Evolutionary conservation across 2,113 vertebrate genomes (phyloP).

Genomic region (Ia io): DNA sequence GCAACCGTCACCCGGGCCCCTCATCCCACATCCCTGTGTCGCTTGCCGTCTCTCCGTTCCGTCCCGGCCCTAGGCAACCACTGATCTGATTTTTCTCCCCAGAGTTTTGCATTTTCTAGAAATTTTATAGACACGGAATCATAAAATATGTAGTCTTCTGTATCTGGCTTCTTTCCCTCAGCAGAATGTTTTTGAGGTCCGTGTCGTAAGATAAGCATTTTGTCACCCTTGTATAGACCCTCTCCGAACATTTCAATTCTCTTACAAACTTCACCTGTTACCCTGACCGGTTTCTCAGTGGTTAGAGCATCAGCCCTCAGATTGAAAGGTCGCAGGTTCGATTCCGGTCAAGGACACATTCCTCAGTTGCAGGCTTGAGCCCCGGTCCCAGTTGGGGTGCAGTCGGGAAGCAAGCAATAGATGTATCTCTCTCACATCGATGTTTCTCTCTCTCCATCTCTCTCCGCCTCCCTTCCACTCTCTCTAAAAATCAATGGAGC

Average conservation of each 20-base stretch:
- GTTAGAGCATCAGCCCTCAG: too few relatives aligned
- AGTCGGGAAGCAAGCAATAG: too few relatives aligned
- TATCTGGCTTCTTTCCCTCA: neutral
- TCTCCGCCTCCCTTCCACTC: too few relatives aligned
- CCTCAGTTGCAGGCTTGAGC: too few relatives aligned
- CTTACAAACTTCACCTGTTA: neutral
- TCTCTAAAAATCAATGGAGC: too few relatives aligned
- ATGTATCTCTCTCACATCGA: too few relatives aligned
- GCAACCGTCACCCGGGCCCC: rapidly evolving
- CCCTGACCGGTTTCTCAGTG: too few relatives aligned
- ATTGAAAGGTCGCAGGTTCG: too few relatives aligned
- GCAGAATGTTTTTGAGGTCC: neutral
- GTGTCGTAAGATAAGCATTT: neutral
- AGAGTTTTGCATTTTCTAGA: neutral
- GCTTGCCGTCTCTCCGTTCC: rapidly evolving
- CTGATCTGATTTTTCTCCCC: neutral
- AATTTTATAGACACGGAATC: neutral
- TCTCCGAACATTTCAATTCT: neutral
- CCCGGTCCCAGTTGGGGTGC: too few relatives aligned
- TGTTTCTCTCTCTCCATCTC: too few relatives aligned
- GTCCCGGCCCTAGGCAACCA: neutral
- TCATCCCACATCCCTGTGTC: neutral
- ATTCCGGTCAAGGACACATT: too few relatives aligned
- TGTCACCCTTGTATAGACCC: neutral
- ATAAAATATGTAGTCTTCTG: too few relatives aligned